phyloP scores from a whole-genome alignment of 1,140 invertebrate genomes.

The Branchinecta lynchi region DNA sequence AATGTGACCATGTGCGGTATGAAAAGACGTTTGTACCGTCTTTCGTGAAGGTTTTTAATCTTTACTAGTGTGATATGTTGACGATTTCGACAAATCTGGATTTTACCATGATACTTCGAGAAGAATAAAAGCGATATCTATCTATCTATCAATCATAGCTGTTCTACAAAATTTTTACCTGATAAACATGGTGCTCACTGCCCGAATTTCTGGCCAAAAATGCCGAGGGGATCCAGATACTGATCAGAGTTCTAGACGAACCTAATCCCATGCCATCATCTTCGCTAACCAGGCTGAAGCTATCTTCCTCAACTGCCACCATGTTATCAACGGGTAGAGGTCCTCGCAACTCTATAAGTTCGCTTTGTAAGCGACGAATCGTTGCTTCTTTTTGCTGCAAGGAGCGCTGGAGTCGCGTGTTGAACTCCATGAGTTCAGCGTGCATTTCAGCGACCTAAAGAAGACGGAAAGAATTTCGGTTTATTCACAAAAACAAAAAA shows the following conservation, averaged over 20 bases:
- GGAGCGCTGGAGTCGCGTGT: slow-evolving; percentile 45
- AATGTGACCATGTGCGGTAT: too few species aligned
- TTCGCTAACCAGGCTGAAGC: background rate
- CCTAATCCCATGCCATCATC: slow-evolving; percentile 24
- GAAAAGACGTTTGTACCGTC: too few species aligned
- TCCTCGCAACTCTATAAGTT: slow-evolving; percentile 52
- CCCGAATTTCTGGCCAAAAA: slow-evolving; percentile 63
- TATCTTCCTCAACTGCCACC: slow-evolving; percentile 15
- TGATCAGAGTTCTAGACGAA: slow-evolving; percentile 43
- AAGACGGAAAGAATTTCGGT: too few species aligned
- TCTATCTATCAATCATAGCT: too few species aligned
- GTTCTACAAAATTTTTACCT: slow-evolving; percentile 38
- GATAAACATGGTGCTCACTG: slow-evolving; percentile 69
- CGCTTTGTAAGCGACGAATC: slow-evolving; percentile 43
- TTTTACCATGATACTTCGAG: too few species aligned
- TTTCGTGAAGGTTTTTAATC: too few species aligned
- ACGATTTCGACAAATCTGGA: too few species aligned
- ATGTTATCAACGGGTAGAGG: slow-evolving; percentile 37
- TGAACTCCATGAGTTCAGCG: slow-evolving; percentile 86
- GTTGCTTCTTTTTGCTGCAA: slow-evolving; percentile 44
- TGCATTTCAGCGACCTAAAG: slow-evolving; percentile 82
- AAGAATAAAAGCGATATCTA: too few species aligned
- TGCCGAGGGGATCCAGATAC: slow-evolving; percentile 76
- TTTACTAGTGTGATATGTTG: too few species aligned
- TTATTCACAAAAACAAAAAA: too few species aligned